A percentile compares a stretch with the other conserved stretches of the same genome.
These are phyloP conservation scores for Pseudomyrmex gracilis DNA, from an alignment of 1,140 invertebrate genomes.

Conservation along the genomic window DNA sequence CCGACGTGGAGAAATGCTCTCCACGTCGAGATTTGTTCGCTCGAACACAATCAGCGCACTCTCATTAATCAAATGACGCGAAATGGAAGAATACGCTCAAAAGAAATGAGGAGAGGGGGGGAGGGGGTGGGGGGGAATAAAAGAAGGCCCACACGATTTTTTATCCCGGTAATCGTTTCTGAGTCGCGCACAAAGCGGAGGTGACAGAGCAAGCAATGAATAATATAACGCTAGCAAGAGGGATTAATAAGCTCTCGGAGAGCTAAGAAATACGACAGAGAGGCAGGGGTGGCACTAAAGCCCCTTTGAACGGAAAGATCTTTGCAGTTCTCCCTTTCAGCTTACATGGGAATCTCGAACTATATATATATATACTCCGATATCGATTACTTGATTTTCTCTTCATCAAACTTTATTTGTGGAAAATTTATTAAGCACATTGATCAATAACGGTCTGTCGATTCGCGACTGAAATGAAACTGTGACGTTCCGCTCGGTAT, in stretches of 20 bases:
- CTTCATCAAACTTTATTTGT: neutral
- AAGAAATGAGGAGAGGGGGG: constrained; percentile 42
- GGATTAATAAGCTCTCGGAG: constrained; percentile 72
- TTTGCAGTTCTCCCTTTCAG: constrained; percentile 32
- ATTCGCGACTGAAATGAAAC: neutral
- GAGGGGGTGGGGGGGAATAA: constrained; percentile 3
- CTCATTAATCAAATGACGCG: constrained; percentile 73
- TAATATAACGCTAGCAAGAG: constrained; percentile 66
- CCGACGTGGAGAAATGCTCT: constrained; percentile 40
- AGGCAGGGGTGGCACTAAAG: constrained; percentile 48
- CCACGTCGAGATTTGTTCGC: constrained; percentile 32
- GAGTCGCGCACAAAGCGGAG: constrained; percentile 68
- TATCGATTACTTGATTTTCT: constrained; percentile 30
- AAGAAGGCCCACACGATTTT: constrained; percentile 65
- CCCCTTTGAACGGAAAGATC: constrained; percentile 40
- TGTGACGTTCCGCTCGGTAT: too few relatives aligned
- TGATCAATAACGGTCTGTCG: neutral
- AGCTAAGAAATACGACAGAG: constrained; percentile 64
- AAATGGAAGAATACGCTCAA: constrained; percentile 70
- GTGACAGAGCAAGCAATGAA: constrained; percentile 67
- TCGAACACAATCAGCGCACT: constrained; percentile 66
- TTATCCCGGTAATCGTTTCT: constrained; percentile 66
- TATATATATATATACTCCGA: neutral
- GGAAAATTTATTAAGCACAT: constrained; percentile 24
- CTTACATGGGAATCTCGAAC: constrained; percentile 33